Conservation (phyloP, 2,888 invertebrate species). For the Micoletzkya japonica region DNA sequence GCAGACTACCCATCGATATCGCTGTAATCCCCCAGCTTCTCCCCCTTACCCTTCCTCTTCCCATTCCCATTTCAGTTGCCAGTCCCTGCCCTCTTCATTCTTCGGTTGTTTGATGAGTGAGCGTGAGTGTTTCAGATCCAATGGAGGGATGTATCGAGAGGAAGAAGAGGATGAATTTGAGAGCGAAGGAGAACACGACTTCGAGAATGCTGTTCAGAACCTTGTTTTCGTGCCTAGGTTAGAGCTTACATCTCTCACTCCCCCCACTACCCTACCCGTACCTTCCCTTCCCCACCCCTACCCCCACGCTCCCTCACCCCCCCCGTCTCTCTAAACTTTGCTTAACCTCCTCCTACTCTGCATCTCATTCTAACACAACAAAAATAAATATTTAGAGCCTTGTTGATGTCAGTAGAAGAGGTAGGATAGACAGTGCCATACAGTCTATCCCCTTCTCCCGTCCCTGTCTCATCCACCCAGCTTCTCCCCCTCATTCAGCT, state of each 20-base stretch:
- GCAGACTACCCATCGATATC: too few species aligned
- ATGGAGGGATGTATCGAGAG: background rate
- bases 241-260: too few species aligned
- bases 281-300: background rate
- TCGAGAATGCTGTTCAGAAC: conserved; percentile 61
- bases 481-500: background rate
- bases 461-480: background rate
- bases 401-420: too few species aligned
- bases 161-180: conserved; percentile 17
- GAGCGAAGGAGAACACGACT: conserved; percentile 40
- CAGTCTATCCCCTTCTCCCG: background rate
- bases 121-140: background rate
- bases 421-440: too few species aligned
- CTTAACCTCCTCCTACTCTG: background rate
- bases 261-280: background rate
- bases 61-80: conserved; percentile 1
- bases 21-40: too few species aligned
- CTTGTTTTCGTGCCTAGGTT: conserved; percentile 57
- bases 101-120: background rate
- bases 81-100: background rate
- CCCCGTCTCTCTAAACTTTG: background rate
- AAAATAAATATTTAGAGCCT: too few species aligned
- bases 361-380: conserved; percentile 2
- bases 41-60: background rate
- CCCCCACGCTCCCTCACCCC: background rate